Base-by-base conservation (phyloP, 2,888 invertebrate genomes). In the Leucophora obtusa region DNA sequence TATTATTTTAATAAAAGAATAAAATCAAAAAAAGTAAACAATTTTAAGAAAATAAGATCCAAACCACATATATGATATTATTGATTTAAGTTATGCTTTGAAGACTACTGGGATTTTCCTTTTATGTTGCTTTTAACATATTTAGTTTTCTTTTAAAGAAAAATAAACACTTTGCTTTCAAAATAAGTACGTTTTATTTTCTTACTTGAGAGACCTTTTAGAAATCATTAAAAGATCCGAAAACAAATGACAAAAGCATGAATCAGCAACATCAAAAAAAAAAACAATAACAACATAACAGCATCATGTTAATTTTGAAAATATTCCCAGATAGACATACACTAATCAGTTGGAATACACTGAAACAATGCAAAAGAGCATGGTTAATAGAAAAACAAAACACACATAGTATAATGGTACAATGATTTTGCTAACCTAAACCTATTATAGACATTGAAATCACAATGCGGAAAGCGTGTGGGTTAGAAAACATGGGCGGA, bases 301-400 rank as follows among this genome's bases (percentile, higher is more conserved):
- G 5, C 43, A 47, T 47, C 43, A 47, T 47, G n/a, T 47, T 47
- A 47, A 47, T 47, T n/a, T n/a, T n/a, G 6, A 1, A 47, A 47
- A 47, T 47, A 47, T 47, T 47, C 43, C 43, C 43, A 47, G 3
- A 14, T 14, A 47, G n/a, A n/a, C n/a, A 47, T 3, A 47, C 43
- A 47, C 43, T 47, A 47, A 47, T 47, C 43, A n/a, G 43, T n/a
- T n/a, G 43, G 38, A 38, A 38, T 14, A 47, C 43, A 47, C 5
- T 6, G 43, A 7, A 4, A 47, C 43, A 35, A 53, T 54, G 33
- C 43, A 53, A 68, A 66, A 66, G 66, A 68, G 33, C 66, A 74
- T 28, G 60, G 66, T 74, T 74, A 68, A 68, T 66, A 74, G 66
- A 53, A 66, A 60, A 59, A 74, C 21, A 21, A 53, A 63, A 50